Conservation (phyloP, 2,888 invertebrate species). For the Branchellion lobata region DNA sequence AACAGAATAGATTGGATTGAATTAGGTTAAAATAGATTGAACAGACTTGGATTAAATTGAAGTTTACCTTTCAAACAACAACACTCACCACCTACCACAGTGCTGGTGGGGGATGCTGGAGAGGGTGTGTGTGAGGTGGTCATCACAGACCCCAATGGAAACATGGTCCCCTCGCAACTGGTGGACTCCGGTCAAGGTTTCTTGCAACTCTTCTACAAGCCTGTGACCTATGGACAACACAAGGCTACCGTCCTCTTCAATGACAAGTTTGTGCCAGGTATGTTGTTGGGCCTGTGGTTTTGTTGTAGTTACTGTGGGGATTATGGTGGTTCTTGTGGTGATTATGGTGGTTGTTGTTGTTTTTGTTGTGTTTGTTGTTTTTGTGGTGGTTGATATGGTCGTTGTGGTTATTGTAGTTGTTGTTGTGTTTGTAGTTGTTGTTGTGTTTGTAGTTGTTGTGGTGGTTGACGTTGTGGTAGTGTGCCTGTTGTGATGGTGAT, state of each 20-base stretch:
- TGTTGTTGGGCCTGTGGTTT: neutral
- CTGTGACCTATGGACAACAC: constrained; percentile 36
- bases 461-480: neutral
- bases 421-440: no score
- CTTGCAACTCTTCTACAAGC: constrained; percentile 35
- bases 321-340: no score
- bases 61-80: no score
- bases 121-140: constrained; percentile 45
- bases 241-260: constrained; percentile 44
- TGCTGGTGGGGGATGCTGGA: constrained; percentile 46
- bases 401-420: no score
- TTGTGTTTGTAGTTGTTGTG: no score
- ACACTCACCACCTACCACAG: neutral
- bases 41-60: no score
- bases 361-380: no score
- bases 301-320: neutral
- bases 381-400: no score
- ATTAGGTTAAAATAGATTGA: no score
- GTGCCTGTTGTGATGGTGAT: no score
- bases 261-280: constrained; percentile 44
- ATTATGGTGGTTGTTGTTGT: no score
- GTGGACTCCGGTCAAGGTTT: constrained; percentile 32
- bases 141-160: constrained; percentile 46
- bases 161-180: constrained; percentile 44
- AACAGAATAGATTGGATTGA: no score